Evolutionary conservation across 53 echinoderm and acorn worm species (phyloP).

Genomic region (Pentamera pediparva): DNA sequence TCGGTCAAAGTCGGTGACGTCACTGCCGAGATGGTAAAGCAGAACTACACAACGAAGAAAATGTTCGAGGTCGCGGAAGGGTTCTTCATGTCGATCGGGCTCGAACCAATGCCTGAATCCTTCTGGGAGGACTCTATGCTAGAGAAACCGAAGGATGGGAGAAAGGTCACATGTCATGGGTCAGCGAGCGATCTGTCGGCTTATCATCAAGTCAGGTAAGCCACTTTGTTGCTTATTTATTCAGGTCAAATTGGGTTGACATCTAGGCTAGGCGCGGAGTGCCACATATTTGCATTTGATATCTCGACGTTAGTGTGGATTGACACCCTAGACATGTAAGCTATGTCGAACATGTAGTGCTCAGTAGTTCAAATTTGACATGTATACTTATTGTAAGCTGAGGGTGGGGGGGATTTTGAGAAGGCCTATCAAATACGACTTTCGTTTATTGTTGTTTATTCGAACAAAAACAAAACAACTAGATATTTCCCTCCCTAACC

Average conservation of each 20-base stretch:
- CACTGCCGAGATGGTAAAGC: slow-evolving; percentile 42
- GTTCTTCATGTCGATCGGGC: slow-evolving; percentile 63
- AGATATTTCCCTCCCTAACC: too few relatives aligned
- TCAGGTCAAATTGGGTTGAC: too few relatives aligned
- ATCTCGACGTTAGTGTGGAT: too few relatives aligned
- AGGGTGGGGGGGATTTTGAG: too few relatives aligned
- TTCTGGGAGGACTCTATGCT: slow-evolving; percentile 67
- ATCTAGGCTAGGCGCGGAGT: too few relatives aligned
- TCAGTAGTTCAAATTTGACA: neutral
- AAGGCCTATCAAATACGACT: too few relatives aligned
- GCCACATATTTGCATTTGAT: too few relatives aligned
- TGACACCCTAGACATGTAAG: too few relatives aligned
- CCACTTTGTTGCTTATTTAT: neutral
- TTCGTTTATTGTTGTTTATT: too few relatives aligned
- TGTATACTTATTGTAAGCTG: too few relatives aligned
- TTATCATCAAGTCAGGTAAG: slow-evolving; percentile 72
- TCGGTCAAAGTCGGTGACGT: slow-evolving; percentile 50
- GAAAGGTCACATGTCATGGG: slow-evolving; percentile 61
- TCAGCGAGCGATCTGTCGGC: slow-evolving; percentile 60
- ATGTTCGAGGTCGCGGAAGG: slow-evolving; percentile 62
- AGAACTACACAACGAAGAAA: slow-evolving; percentile 40
- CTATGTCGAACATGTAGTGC: neutral
- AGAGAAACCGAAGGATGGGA: slow-evolving; percentile 50
- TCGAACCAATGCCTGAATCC: slow-evolving; percentile 49
- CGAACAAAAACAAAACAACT: too few relatives aligned